These are phyloP conservation scores for Lycodopsis pacificus DNA, from an alignment of 2,797 vertebrate species.

Conservation along the genomic window DNA sequence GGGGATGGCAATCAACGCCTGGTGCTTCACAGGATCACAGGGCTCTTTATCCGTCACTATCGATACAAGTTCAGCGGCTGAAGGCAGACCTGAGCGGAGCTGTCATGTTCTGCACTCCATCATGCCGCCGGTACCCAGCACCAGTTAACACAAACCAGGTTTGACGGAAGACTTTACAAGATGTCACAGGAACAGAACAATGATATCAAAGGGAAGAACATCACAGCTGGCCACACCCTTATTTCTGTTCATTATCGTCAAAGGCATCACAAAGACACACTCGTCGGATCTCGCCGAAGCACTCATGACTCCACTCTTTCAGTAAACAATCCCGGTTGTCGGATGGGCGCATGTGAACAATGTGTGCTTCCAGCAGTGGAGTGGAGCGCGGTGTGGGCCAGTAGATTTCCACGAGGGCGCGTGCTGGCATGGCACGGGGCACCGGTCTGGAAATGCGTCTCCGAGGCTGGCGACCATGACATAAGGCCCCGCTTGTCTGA, in stretches of 20 bases:
- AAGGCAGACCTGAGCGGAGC: conserved; percentile 52
- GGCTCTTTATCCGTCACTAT: conserved; percentile 76
- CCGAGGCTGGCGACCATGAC: conserved; percentile 62
- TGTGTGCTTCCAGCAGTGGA: conserved; percentile 31
- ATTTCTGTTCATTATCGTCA: conserved; percentile 48
- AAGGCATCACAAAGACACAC: conserved; percentile 26
- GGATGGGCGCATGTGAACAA: conserved; percentile 14
- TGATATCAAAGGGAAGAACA: conserved; percentile 45
- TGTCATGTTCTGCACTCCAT: conserved; percentile 50
- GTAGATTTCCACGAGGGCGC: conserved; percentile 79
- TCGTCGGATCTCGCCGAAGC: conserved; percentile 13
- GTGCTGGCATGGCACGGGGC: conserved; percentile 61
- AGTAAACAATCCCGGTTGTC: conserved; percentile 34
- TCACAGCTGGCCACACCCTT: conserved; percentile 23
- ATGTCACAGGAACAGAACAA: conserved; percentile 30
- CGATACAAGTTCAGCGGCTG: conserved; percentile 68
- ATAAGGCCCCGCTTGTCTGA: conserved; percentile 81
- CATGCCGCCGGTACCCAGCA: conserved; percentile 22
- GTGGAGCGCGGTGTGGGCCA: conserved; percentile 36
- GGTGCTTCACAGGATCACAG: conserved; percentile 75
- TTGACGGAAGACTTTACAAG: conserved; percentile 48
- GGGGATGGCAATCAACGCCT: conserved; percentile 73
- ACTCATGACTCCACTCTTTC: neutral
- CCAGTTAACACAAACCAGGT: conserved; percentile 32
- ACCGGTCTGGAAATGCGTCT: conserved; percentile 59